Evolutionary conservation across 2,888 invertebrate genomes (phyloP), one percentile per base, ranked within the genome.

Genomic region (Lysandra bellargus): DNA sequence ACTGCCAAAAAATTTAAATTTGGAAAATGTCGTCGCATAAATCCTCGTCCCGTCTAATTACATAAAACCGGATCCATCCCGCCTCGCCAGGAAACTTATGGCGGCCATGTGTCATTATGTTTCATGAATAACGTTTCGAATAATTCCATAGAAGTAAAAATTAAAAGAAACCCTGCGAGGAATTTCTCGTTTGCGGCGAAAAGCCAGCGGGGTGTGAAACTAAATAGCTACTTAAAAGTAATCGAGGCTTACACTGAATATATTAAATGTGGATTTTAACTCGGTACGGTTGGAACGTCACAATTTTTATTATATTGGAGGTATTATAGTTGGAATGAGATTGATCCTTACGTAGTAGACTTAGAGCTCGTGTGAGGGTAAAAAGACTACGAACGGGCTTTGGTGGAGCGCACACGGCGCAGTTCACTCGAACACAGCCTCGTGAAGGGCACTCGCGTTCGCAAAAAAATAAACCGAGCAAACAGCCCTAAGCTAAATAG

Each of bases 21-120:
- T 88, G 86, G 87, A 88, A 88, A 90, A 91, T 91, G 89, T 88
- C 88, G 85, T 88, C 83, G 86, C 91, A 92, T 94, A 93, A 94
- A 93, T 93, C 93, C 91, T 89, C 85, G 83, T 86, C 81, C 86
- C 89, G 90, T 93, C 93, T 93, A 94, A 94, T 93, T 93, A 93
- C 91, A 88, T 85, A 88, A 89, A 91, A 90, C 88, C 90, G 88
- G 89, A 87, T 86, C 87, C 88, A 87, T 89, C 86, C 87, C 88
- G 87, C 88, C 88, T 88, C 89, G 81, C 80, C 80, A 83, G 88
- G 84, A 90, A 89, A 92, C 91, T 92, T 92, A 92, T 91, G 89
- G 90, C 90, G 86, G 91, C 88, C 89, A 91, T 93, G 89, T 88
- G 89, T 93, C 92, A 93, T 90, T 86, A 88, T 87, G 89, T 91